Conservation (phyloP, 2,113 vertebrate genomes). For the Daubentonia madagascariensis region DNA sequence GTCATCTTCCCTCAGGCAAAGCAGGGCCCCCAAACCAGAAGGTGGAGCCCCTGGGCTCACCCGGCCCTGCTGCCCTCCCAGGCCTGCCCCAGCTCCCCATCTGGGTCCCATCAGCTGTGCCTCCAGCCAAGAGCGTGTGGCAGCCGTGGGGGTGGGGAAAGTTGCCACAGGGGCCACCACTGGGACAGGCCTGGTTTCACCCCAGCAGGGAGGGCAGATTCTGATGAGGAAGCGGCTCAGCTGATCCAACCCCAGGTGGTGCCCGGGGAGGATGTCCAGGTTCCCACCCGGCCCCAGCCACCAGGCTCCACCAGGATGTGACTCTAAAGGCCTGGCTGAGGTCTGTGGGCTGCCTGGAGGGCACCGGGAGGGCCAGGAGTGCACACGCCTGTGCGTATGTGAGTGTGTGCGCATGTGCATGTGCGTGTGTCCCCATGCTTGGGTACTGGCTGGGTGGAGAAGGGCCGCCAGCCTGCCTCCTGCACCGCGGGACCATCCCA, state of each 20-base stretch:
- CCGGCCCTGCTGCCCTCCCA: not conserved
- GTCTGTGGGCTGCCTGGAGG: not conserved
- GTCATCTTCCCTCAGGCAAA: not conserved
- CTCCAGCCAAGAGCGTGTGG: slow-evolving; percentile 40
- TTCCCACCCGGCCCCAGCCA: accelerated
- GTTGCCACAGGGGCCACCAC: slow-evolving; percentile 41
- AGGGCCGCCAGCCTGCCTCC: not conserved
- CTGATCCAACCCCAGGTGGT: not conserved
- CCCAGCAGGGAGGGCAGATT: not conserved
- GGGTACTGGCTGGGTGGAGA: too few species aligned
- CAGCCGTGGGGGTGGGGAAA: slow-evolving; percentile 12
- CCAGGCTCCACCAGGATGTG: slow-evolving; percentile 30
- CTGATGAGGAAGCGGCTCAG: slow-evolving; percentile 31
- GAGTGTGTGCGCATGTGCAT: not conserved
- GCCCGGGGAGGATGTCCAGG: not conserved
- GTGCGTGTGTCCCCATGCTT: too few species aligned
- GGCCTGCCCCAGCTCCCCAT: slow-evolving; percentile 2
- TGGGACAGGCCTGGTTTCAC: not conserved
- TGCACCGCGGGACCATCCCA: not conserved
- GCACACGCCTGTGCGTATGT: accelerated
- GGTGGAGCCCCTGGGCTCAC: not conserved
- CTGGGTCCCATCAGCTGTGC: slow-evolving; percentile 27
- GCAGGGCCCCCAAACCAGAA: not conserved
- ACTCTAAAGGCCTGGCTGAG: not conserved
- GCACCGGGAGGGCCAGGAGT: not conserved